Base-by-base conservation (phyloP, 2,113 vertebrate genomes). In the Seriola aureovittata region DNA sequence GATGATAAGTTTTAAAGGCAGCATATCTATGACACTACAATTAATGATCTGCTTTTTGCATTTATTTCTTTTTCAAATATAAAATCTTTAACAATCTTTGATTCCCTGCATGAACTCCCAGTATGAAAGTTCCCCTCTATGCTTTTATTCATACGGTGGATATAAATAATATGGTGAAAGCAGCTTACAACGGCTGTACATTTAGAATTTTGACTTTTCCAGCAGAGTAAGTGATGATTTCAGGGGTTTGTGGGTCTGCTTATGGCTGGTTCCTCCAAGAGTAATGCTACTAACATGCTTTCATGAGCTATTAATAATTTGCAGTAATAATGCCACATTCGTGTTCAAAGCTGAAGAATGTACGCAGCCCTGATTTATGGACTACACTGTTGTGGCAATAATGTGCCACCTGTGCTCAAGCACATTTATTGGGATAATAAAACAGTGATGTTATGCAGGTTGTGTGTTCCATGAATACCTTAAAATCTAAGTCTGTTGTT, bases 251-350 rank as follows among this genome's bases (percentile, higher is more conserved):
- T 79, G 58, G 23, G n/a, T 38, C 16, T 42, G 21, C 71, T 57
- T 58, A 40, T 40, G 21, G 48, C 76, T 50, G 6, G 5, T 64
- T 58, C 60, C 44, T 65, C 36, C 58, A 23, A 42, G 65, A 71
- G 32, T 14, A 55, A 50, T n/a, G 19, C 25, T 23, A 17, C 81
- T 38, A 57, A 50, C 34, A 25, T 65, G n/a, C 54, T 80, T 84
- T 60, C 73, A 75, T 67, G 64, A 78, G 40, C 40, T 23, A 17
- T 25, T 13, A 29, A 29, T 29, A 29, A 29, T 59, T 38, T 48
- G 63, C 23, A 65, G 38, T 71, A 13, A 74, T 65, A 83, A 66
- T 23, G 38, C 21, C 14, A 23, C 29, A 58, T 71, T 87, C 16
- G 19, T 78, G 25, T 55, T 57, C 32, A 70, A 12, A 46, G 48